Base-by-base conservation (phyloP, 2,113 vertebrate genomes). In the Calyptomena viridis region DNA sequence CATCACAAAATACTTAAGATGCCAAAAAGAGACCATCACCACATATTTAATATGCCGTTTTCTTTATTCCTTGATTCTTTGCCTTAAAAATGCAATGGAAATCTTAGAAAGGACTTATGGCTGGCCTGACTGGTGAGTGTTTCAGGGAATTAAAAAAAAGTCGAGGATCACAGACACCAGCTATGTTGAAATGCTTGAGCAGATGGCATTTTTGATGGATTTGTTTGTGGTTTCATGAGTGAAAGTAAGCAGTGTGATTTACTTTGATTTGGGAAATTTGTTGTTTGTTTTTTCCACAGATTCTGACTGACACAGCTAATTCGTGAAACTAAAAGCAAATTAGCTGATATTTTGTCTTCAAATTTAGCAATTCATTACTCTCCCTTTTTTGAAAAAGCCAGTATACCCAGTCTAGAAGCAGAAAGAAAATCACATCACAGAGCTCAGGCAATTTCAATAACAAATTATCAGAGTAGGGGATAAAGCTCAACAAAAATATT, bases 301-400 rank as follows among this genome's bases (percentile, higher is more conserved):
- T 76, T 84, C 62, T 88, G 64, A 92, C 37, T 53, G 74, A 63
- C 20, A 35, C 14, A 56, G 58, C 2, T 68, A 60, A 89, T 71
- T 79, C 64, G 69, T n/a, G 58, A 95, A 77, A 69, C 55, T 69
- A 90, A 55, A 4, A 24, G 44, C 40, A 87, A 82, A 77, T 50
- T 55, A 82, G 35, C 31, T 69, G 71, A 87, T 60, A 83, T 49
- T 64, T 73, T 76, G 31, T 56, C 39, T 75, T 76, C 55, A 74
- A 84, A 63, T 84, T 74, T 55, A 64, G 21, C 52, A 77, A 86
- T 80, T 77, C 14, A 24, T 88, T 93, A 67, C 55, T 85, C 39
- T 76, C 79, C 21, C 5, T 42, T 73, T 46, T 39, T 12, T 2
- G 12, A 67, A 80, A 47, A 47, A 56, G 3, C 4, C 31, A 69